These are phyloP conservation scores for Charadrius vociferus DNA, from an alignment of 2,113 vertebrate genomes.

Conservation along the genomic window DNA sequence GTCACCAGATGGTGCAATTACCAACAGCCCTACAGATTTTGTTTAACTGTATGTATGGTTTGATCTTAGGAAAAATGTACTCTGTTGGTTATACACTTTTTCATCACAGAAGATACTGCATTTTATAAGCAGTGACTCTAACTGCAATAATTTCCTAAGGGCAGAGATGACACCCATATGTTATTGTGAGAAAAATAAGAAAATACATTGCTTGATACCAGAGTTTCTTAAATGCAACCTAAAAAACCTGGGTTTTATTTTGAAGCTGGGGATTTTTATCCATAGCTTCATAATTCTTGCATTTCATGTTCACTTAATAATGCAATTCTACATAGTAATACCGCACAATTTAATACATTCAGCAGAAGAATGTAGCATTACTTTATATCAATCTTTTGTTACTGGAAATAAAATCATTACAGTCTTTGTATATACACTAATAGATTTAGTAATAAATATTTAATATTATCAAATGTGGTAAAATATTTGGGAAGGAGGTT, in stretches of 20 bases:
- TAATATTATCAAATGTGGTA: not conserved
- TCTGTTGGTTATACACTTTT: not conserved
- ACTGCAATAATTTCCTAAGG: not conserved
- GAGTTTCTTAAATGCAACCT: not conserved
- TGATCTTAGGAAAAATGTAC: not conserved
- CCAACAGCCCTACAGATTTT: not conserved
- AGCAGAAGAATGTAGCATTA: not conserved
- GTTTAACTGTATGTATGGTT: not conserved
- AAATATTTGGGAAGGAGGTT: not conserved
- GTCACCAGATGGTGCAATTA: not conserved
- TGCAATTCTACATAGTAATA: not conserved
- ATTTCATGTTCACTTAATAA: not conserved
- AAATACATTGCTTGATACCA: not conserved
- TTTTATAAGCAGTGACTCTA: not conserved
- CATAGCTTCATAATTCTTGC: not conserved
- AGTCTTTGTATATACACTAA: not conserved
- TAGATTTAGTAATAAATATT: not conserved
- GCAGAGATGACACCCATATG: not conserved
- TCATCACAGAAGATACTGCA: not conserved
- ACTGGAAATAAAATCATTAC: not conserved
- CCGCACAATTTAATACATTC: not conserved
- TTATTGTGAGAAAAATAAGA: not conserved
- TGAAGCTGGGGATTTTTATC: not conserved
- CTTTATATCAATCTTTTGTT: not conserved
- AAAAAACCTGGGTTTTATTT: not conserved